Evolutionary conservation across 1,140 invertebrate species (phyloP).

Genomic region (Cyclargus thomasi): DNA sequence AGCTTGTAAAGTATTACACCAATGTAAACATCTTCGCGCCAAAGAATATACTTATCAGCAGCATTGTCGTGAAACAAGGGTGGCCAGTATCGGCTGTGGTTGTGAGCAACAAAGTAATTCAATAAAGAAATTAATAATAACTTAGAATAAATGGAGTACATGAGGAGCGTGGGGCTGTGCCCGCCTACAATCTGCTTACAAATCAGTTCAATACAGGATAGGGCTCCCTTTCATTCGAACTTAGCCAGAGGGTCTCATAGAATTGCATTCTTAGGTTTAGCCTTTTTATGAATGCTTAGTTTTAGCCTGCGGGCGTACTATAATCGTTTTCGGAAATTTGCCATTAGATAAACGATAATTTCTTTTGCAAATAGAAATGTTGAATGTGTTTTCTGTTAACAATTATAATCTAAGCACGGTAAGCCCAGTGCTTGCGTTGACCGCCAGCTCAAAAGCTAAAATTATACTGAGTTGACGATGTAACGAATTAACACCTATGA

Average conservation of each 20-base stretch:
- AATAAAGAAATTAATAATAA: constrained; percentile 14
- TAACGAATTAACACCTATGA: no score
- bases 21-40: not conserved
- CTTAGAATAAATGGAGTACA: constrained; percentile 12
- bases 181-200: constrained; percentile 2
- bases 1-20: no score
- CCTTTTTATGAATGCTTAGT: constrained; percentile 12
- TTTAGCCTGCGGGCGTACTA: not conserved
- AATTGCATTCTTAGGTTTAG: constrained; percentile 14
- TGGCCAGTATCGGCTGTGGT: not conserved
- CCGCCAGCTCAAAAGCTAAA: no score
- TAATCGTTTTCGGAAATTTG: constrained; percentile 10
- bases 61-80: not conserved
- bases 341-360: constrained; percentile 8
- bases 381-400: not conserved
- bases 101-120: constrained; percentile 10
- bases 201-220: constrained; percentile 11
- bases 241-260: constrained; percentile 12
- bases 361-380: not conserved
- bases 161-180: constrained; percentile 2
- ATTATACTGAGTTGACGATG: no score
- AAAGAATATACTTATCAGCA: not conserved
- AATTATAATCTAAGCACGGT: no score
- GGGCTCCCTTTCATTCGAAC: constrained; percentile 10
- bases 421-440: no score